Percentiles rank a stretch among this genome's conserved stretches.
phyloP scores from a whole-genome alignment of 2,888 invertebrate genomes.

The Drosophila eohydei region DNA sequence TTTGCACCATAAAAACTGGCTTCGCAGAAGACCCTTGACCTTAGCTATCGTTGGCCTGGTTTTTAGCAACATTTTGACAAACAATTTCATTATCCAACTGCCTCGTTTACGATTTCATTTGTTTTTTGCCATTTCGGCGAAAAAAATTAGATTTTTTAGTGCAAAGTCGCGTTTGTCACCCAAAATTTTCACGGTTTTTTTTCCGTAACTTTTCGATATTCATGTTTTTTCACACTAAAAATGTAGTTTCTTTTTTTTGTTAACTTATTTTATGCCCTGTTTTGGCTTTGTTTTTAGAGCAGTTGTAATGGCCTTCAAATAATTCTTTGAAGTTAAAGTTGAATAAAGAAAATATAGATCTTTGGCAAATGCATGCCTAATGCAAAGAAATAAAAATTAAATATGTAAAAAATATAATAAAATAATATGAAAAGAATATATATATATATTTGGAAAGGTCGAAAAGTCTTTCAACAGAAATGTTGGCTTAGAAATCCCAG shows the following conservation, averaged over 20 bases:
- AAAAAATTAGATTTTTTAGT: constrained; percentile 80
- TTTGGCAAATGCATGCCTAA: not conserved
- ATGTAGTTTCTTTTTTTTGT: not conserved
- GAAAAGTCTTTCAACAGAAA: not conserved
- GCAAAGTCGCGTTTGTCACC: constrained; percentile 52
- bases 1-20: constrained; percentile 60
- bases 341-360: not conserved
- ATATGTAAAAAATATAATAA: not conserved
- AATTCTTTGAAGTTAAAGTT: constrained; percentile 14
- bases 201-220: constrained; percentile 44
- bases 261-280: constrained; percentile 13
- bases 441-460: not conserved
- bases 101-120: constrained; percentile 41
- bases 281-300: constrained; percentile 18
- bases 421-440: not conserved
- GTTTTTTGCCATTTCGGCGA: constrained; percentile 64
- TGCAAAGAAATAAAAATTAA: not conserved
- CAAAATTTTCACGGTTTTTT: constrained; percentile 17
- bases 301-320: constrained; percentile 26
- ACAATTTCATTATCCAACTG: constrained; percentile 28
- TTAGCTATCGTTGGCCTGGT: constrained; percentile 58
- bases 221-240: constrained; percentile 47
- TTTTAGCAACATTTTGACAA: constrained; percentile 68
- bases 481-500: not conserved
- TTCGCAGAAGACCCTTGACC: constrained; percentile 68